phyloP scores from a whole-genome alignment of 2,797 vertebrate species.

The Philypnodon macrostomus region DNA sequence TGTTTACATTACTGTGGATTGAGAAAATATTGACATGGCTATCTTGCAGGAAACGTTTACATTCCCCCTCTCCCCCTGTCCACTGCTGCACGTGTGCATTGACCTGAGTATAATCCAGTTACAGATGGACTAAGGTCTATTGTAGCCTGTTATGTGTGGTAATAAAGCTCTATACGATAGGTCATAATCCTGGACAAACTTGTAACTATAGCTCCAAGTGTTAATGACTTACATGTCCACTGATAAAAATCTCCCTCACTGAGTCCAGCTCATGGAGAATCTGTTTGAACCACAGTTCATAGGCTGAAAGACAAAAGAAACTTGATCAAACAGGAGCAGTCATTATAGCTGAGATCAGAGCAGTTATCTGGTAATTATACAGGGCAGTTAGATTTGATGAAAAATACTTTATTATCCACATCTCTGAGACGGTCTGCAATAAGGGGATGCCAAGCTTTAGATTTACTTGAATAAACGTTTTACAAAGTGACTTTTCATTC shows the following conservation, averaged over 20 bases:
- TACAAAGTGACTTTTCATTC: no score
- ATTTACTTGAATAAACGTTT: neutral
- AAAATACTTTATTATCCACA: neutral
- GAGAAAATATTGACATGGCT: no score
- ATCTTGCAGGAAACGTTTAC: no score
- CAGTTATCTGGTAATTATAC: neutral
- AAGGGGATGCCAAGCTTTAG: neutral
- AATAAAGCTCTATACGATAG: no score
- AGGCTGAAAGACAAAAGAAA: conserved; percentile 75
- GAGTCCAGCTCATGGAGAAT: conserved; percentile 96
- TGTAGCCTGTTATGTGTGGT: no score
- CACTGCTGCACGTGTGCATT: no score
- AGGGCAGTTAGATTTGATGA: no score
- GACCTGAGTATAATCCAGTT: no score
- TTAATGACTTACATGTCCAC: conserved; percentile 85
- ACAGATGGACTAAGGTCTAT: no score
- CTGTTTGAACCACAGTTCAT: conserved; percentile 98
- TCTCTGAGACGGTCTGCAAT: neutral
- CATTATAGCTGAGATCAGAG: neutral
- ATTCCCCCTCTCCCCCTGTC: no score
- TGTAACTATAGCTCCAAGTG: neutral
- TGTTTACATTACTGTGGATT: no score
- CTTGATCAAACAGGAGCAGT: neutral
- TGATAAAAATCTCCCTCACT: conserved; percentile 89
- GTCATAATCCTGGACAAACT: no score